phyloP scores from a whole-genome alignment of 2,113 vertebrate genomes.

The Entelurus aequoreus region DNA sequence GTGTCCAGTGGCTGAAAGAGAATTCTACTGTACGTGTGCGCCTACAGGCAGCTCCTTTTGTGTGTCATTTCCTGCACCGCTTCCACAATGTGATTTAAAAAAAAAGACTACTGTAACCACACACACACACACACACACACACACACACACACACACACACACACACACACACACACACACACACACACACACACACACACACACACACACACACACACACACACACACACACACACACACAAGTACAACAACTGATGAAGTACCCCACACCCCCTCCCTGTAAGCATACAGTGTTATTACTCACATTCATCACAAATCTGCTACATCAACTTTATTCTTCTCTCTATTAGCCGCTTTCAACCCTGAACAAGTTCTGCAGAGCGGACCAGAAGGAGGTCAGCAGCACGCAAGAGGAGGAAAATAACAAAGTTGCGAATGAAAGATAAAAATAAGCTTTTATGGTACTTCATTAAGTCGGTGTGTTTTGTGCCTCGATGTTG shows the following conservation, averaged over 20 bases:
- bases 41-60: constrained; percentile 34
- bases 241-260: constrained; percentile 20
- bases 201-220: background rate
- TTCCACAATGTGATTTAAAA: constrained; percentile 24
- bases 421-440: constrained; percentile 20
- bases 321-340: constrained; percentile 58
- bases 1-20: constrained; percentile 40
- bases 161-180: constrained; percentile 3
- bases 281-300: constrained; percentile 49
- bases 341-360: constrained; percentile 54
- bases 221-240: background rate
- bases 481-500: background rate
- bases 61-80: constrained; percentile 15
- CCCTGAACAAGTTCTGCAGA: constrained; percentile 33
- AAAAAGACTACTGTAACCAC: background rate
- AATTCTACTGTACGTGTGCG: constrained; percentile 19
- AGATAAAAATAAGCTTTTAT: constrained; percentile 9
- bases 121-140: background rate
- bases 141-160: constrained; percentile 2
- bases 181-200: constrained; percentile 5
- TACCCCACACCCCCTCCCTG: constrained; percentile 22
- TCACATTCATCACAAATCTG: constrained; percentile 48
- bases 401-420: constrained; percentile 5
- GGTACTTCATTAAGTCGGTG: background rate
- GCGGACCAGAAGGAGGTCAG: constrained; percentile 55